Conservation (phyloP, 2,888 invertebrate species). For the Machimus rusticus region DNA sequence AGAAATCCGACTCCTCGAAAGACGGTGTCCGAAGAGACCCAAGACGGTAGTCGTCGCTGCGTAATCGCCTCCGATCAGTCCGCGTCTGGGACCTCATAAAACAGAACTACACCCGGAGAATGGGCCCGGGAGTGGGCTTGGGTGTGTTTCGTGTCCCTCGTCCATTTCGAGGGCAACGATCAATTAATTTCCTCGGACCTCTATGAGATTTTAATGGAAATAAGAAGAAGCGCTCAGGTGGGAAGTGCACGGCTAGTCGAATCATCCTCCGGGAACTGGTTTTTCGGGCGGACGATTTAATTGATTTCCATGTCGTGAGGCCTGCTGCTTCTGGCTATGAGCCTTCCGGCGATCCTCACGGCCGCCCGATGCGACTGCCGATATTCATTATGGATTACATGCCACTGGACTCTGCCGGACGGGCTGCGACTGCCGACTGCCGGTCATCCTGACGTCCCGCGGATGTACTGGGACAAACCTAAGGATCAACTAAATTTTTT, state of each 20-base stretch:
- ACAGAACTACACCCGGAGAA: background rate
- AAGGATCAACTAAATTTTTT: background rate
- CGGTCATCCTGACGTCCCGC: background rate
- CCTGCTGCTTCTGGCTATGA: background rate
- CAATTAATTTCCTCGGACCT: conserved; percentile 27
- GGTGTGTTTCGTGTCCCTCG: conserved; percentile 22
- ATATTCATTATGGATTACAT: conserved; percentile 35
- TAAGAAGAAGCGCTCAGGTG: background rate
- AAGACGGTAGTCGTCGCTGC: background rate
- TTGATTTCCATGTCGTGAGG: conserved; percentile 33
- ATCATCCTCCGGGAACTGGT: conserved; percentile 18
- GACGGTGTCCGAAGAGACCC: background rate
- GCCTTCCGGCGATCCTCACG: background rate
- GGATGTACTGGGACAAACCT: background rate
- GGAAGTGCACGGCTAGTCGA: background rate
- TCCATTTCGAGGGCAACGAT: conserved; percentile 22
- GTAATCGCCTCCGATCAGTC: conserved; percentile 17
- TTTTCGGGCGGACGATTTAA: conserved; percentile 19
- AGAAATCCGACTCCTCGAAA: background rate
- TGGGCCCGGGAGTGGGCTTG: background rate
- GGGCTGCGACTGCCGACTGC: background rate
- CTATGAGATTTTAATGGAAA: conserved; percentile 30
- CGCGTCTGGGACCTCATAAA: background rate
- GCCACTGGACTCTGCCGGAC: background rate
- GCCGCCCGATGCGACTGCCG: conserved; percentile 1